Base-by-base conservation (phyloP, 1,140 invertebrate species). In the Pararge aegeria region DNA sequence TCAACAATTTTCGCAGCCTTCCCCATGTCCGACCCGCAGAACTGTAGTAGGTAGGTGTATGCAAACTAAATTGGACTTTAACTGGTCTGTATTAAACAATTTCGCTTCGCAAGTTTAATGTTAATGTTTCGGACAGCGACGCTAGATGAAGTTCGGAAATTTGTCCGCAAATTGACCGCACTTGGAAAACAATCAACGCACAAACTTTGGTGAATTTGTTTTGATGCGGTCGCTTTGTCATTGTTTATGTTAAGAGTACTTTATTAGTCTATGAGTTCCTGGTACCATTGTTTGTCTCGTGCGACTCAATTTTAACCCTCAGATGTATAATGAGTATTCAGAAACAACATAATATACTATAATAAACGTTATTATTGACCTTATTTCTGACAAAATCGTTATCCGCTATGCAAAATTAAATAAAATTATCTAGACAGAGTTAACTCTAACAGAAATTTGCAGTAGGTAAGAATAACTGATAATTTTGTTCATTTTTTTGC, bases 131-230 rank as follows among this genome's bases (percentile, higher is more conserved):
- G 59, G 65, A 24, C 60, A 66, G 65, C 48, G 60, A 37, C 54
- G 56, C 9, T 42, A 68, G 30, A 12, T 4, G 30, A 34, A 75
- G 68, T 78, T 72, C 46, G 49, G 57, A 55, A 66, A 66, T 42
- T 38, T 51, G 68, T 34, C 78, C 75, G 55, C 77, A 75, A 73
- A 75, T 71, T 58, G 69, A 77, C 75, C 71, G 52, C 69, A 50
- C 65, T 73, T 73, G 56, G 70, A 71, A 79, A 76, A 80, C 77
- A 82, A 80, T 80, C 55, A 61, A 61, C 29, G 10, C 9, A 58
- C 52, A 56, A 65, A 65, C 52, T 55, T 64, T 34, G 30, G 30
- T 34, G 30, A 34, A 34, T 34, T 54, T 46, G 27, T 21, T 49
- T 13, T 46, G 46, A 29, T 48, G 52, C 24, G 44, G 52, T 51